Base-by-base conservation (phyloP, 2,113 vertebrate species). In the Hystrix cristata region DNA sequence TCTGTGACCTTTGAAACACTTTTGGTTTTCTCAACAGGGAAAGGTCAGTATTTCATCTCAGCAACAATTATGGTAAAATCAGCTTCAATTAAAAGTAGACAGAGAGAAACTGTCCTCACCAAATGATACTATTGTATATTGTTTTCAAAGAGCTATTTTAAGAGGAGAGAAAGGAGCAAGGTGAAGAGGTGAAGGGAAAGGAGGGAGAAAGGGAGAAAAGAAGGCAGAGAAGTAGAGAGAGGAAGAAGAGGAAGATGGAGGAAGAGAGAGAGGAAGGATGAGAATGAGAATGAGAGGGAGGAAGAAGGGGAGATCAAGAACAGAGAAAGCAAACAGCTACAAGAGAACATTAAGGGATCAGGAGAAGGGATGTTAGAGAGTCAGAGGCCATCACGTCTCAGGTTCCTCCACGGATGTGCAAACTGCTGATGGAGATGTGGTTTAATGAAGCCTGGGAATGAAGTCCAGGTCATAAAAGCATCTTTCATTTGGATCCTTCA, bases 11-110 rank as follows among this genome's bases (percentile, higher is more conserved):
- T 64, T 72, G 87, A 96, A 90, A 62, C 64, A 87, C 51, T 97
- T 95, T 93, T 92, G 93, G 95, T 97, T 97, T 98, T 96, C 86
- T 94, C 64, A 85, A 43, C 69, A 13, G 55, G 64, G 87, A 96
- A 96, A 95, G 87, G 74, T 91, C 90, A 87, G 76, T 84, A 92
- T 92, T 98, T 97, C 51, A 74, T 90, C 91, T 98, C 76, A 31
- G 85, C 80, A 82, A 78, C 95, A 97, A 97, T 96, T 95, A 91
- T 25, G 55, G 80, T 87, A 71, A 85, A 96, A 96, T 90, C n/a
- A 85, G 87, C 80, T 92, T 92, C 59, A 93, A 92, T 95, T 95
- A 92, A 76, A 91, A 96, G 60, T 96, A 8, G 80, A 81, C 51
- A 71, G 69, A 92, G 83, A 55, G 59, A 64, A 96, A 90, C 4